These are phyloP conservation scores for Vulpes vulpes DNA, from an alignment of 2,113 vertebrate species.

Conservation along the genomic window DNA sequence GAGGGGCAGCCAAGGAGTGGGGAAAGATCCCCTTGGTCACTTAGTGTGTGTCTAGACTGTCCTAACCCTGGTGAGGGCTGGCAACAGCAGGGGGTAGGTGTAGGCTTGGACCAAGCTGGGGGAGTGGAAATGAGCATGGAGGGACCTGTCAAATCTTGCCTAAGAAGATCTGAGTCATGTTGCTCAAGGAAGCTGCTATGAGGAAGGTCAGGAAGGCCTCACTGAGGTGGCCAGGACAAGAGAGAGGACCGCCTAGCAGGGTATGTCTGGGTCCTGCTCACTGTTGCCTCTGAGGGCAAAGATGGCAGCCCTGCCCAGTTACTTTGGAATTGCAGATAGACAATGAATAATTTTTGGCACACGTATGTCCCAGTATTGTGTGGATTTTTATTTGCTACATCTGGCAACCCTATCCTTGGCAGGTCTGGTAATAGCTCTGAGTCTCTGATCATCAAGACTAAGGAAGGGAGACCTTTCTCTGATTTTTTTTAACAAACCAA, in stretches of 20 bases:
- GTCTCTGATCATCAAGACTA: background rate
- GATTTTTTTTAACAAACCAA: background rate
- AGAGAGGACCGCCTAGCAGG: background rate
- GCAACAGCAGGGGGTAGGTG: background rate
- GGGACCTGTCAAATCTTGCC: conserved; percentile 35
- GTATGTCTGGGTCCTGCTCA: background rate
- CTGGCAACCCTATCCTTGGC: background rate
- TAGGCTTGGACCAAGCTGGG: background rate
- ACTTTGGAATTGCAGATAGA: background rate
- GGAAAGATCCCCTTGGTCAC: background rate
- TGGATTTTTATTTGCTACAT: background rate
- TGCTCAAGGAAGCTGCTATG: background rate
- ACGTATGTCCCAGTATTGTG: background rate
- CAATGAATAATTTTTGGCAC: background rate
- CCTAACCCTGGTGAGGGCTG: background rate
- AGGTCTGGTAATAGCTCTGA: background rate
- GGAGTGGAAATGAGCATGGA: background rate
- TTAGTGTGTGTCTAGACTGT: background rate
- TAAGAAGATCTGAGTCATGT: conserved; percentile 37
- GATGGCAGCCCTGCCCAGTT: background rate
- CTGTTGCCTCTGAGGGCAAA: background rate
- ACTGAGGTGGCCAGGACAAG: background rate
- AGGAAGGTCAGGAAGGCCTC: background rate
- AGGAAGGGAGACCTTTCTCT: background rate
- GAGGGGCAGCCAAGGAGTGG: background rate